Conservation (phyloP, 2,113 vertebrate species). For the Archocentrus centrarchus region DNA sequence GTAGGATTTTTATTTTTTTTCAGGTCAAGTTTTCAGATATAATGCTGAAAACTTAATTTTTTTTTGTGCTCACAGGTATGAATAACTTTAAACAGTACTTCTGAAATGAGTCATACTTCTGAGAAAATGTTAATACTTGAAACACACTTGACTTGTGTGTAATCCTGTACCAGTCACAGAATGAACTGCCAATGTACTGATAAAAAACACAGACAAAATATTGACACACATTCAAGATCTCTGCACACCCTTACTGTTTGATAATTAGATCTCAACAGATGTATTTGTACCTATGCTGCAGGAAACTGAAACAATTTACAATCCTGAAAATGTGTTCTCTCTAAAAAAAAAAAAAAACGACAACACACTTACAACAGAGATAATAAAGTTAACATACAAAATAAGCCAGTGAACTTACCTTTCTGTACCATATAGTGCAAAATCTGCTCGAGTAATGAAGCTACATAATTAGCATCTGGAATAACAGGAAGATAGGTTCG, state of each 20-base stretch:
- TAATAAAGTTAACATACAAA: not conserved
- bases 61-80: not conserved
- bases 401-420: conserved; percentile 80
- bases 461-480: conserved; percentile 87
- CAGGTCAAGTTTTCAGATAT: not conserved
- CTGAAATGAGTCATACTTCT: conserved; percentile 25
- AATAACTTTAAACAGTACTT: not conserved
- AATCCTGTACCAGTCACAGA: conserved; percentile 23
- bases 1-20: not conserved
- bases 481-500: conserved; percentile 89
- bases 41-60: not conserved
- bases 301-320: not conserved
- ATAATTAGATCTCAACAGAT: not conserved
- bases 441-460: conserved; percentile 94
- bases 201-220: conserved; percentile 39
- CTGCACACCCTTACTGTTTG: not conserved
- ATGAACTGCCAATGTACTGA: conserved; percentile 14
- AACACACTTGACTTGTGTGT: conserved; percentile 9
- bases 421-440: conserved; percentile 98
- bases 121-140: conserved; percentile 2
- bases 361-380: not conserved
- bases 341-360: not conserved
- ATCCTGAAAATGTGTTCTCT: not conserved
- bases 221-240: not conserved
- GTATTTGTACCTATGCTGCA: not conserved